Conservation (phyloP, 1,140 invertebrate species). For the Hyposmocoma kahamanoa region DNA sequence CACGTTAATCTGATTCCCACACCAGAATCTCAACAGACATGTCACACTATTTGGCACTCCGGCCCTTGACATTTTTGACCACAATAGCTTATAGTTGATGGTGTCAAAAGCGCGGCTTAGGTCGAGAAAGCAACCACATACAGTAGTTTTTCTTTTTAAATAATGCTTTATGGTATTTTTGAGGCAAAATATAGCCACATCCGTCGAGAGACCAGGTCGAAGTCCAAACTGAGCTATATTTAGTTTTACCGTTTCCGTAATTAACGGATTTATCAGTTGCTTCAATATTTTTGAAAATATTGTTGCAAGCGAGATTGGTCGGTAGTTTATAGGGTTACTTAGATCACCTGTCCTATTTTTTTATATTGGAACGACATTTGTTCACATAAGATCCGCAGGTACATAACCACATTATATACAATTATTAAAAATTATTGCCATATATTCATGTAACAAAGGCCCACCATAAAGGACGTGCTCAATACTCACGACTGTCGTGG, state of each 20-base stretch:
- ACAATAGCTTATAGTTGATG: neutral
- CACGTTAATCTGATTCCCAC: neutral
- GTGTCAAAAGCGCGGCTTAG: neutral
- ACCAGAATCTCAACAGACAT: neutral
- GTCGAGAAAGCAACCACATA: neutral
- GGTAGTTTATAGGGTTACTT: neutral
- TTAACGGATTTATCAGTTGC: neutral
- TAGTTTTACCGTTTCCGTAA: neutral
- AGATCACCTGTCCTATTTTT: neutral
- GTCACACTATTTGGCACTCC: neutral
- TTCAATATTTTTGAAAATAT: neutral
- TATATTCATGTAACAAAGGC: neutral
- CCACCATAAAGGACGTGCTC: neutral
- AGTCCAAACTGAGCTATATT: neutral
- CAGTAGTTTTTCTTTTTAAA: neutral
- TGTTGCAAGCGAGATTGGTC: neutral
- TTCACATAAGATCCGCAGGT: neutral
- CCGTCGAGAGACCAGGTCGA: neutral
- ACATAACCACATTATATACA: neutral
- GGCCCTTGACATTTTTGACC: neutral
- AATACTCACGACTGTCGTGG: neutral
- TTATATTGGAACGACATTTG: neutral
- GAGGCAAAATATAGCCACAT: neutral
- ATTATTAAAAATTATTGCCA: neutral
- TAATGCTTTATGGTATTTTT: neutral